phyloP scores from a whole-genome alignment of 2,113 vertebrate genomes.

The Ammodytes marinus region DNA sequence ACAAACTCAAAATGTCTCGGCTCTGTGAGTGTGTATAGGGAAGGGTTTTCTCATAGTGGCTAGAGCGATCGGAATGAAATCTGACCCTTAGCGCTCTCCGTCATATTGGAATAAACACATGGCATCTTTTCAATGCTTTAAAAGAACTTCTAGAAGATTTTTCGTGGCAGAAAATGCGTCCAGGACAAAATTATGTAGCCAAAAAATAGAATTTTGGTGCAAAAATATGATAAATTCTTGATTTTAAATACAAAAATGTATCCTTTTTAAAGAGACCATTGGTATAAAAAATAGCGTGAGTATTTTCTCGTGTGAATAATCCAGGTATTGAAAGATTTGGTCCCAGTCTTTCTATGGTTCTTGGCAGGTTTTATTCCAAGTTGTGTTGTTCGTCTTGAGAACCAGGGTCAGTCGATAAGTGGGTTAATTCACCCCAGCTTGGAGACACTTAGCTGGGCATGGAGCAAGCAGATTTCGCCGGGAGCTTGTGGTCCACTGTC shows the following conservation, averaged over 20 bases:
- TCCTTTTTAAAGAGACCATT: not conserved
- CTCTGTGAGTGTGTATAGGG: conserved; percentile 36
- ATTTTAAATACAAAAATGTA: not conserved
- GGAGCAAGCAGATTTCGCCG: conserved; percentile 41
- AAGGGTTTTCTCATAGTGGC: conserved; percentile 67
- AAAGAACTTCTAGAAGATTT: conserved; percentile 5
- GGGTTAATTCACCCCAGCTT: conserved; percentile 3
- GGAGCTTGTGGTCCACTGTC: conserved; percentile 65
- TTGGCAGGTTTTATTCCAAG: not conserved
- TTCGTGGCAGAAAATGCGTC: not conserved
- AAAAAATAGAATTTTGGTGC: not conserved
- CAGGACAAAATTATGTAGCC: not conserved
- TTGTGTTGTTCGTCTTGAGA: not conserved
- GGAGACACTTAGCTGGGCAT: conserved; percentile 9
- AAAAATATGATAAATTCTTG: not conserved
- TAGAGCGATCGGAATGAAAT: not conserved
- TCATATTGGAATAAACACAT: not conserved
- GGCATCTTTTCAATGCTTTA: conserved; percentile 16
- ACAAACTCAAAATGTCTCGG: conserved; percentile 6
- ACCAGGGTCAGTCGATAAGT: not conserved
- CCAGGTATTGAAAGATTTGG: not conserved
- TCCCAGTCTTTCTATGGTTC: not conserved
- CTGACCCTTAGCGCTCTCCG: not conserved
- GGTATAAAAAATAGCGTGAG: not conserved
- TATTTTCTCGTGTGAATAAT: conserved; percentile 5